phyloP scores from a whole-genome alignment of 1,140 invertebrate genomes.

The Heliothis subflexa region DNA sequence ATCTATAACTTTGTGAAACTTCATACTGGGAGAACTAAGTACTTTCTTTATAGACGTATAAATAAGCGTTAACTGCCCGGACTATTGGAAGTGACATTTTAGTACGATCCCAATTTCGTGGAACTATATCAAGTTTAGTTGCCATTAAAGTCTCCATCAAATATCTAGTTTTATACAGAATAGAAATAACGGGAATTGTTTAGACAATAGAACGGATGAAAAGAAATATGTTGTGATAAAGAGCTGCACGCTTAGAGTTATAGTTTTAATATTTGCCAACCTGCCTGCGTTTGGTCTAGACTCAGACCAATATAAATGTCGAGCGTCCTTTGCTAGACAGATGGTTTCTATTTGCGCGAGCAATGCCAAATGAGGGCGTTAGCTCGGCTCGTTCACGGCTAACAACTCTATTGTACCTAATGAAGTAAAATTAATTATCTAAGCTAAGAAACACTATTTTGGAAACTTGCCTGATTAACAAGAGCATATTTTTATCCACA shows the following conservation, averaged over 20 bases:
- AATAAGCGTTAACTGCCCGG: conserved; percentile 35
- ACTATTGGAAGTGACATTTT: conserved; percentile 39
- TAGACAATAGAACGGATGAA: background rate
- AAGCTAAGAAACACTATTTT: background rate
- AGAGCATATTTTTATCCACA: background rate
- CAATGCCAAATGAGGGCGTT: conserved; percentile 55
- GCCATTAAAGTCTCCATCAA: conserved; percentile 28
- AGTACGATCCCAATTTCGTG: conserved; percentile 24
- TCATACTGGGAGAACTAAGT: conserved; percentile 11
- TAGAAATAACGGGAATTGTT: background rate
- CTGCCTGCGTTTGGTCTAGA: conserved; percentile 33
- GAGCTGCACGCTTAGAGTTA: background rate
- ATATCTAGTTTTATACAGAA: background rate
- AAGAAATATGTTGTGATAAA: background rate
- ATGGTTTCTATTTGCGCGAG: conserved; percentile 42
- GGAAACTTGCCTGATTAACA: background rate
- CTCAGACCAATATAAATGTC: conserved; percentile 37
- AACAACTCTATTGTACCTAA: conserved; percentile 31
- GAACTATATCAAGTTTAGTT: conserved; percentile 31
- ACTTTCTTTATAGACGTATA: conserved; percentile 36
- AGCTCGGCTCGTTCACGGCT: conserved; percentile 39
- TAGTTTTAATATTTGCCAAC: conserved; percentile 33
- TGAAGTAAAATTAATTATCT: conserved; percentile 2
- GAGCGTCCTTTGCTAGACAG: conserved; percentile 46
- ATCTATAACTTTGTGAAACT: conserved; percentile 27